Evolutionary conservation across 2,888 invertebrate species (phyloP).

Genomic region (Pterostichus niger): DNA sequence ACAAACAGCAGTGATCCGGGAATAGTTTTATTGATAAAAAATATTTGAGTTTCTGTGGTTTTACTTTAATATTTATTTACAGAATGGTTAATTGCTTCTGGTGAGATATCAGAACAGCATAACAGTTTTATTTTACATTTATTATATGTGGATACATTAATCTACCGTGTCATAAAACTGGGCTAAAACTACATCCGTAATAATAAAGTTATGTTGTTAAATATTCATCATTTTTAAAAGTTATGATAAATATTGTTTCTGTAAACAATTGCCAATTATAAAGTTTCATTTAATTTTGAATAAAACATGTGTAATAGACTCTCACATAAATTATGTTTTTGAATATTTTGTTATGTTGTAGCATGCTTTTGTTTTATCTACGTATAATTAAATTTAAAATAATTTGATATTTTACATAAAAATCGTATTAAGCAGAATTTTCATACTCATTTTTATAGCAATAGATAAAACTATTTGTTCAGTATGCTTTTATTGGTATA

Average conservation of each 20-base stretch:
- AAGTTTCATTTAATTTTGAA: too few species aligned
- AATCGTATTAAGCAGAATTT: too few species aligned
- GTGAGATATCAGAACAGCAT: background rate
- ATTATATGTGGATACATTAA: slow-evolving; percentile 20
- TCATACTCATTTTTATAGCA: too few species aligned
- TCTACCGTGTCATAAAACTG: slow-evolving; percentile 4
- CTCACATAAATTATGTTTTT: too few species aligned
- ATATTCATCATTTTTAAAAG: background rate
- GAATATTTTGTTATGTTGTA: too few species aligned
- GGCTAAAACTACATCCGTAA: background rate
- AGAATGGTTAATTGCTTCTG: slow-evolving; percentile 44
- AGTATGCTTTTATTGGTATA: too few species aligned
- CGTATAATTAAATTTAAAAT: too few species aligned
- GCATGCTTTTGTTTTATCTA: too few species aligned
- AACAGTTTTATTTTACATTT: slow-evolving; percentile 38
- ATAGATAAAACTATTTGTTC: too few species aligned
- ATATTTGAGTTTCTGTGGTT: slow-evolving; percentile 52
- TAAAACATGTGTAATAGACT: too few species aligned
- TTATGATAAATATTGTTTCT: background rate
- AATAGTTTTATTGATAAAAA: slow-evolving; percentile 54
- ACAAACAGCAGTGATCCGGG: slow-evolving; percentile 40
- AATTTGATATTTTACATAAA: too few species aligned
- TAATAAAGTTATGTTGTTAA: background rate
- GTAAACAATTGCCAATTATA: too few species aligned
- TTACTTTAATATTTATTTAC: slow-evolving; percentile 54